Base-by-base conservation (phyloP, 2,113 vertebrate species). In the Sebastes schlegelii region DNA sequence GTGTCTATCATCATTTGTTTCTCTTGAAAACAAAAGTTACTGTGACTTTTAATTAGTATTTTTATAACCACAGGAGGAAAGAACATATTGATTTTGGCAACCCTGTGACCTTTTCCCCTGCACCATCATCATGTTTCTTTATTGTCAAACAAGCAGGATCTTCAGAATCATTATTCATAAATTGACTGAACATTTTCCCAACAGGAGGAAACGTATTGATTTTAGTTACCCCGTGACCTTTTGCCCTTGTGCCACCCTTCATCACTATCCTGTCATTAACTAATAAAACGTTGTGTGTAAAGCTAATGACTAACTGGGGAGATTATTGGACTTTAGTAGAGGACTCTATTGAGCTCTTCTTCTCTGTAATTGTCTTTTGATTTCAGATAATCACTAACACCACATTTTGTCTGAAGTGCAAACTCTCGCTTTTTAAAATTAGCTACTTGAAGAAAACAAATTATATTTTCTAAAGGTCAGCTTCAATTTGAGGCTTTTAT, bases 301-400 rank as follows among this genome's bases (percentile, higher is more conserved):
- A 67, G 51, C 45, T 40, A 62, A 60, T 17, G 77, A 34, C n/a
- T n/a, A 8, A 42, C 34, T 13, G 51, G 1, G 74, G 42, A 55
- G 17, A 23, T 45, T 17, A 42, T 70, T 40, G 60, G 26, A 34
- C 26, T 34, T 34, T 34, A 34, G 60, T 42, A 23, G 19, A 55
- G 23, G 58, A 14, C 26, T 23, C 40, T 26, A 1, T 21, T 5
- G 7, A 57, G 11, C 8, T 17, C 5, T 16, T 57, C 61, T 43
- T 49, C 52, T 73, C 1, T 51, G 6, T 19, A 61, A 60, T 42
- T 40, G 51, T 80, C 17, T 42, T 66, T 60, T 66, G 52, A 73
- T 65, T 80, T 66, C 51, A 65, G 21, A 40, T 80, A 57, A 73
- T 80, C 49, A 57, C 17, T 5, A n/a, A 58, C 63, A 9, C 68